A percentile compares a stretch with the other conserved stretches of the same genome.
Conservation (phyloP, 1,140 invertebrate genomes). For the Archegozetes longisetosus region DNA sequence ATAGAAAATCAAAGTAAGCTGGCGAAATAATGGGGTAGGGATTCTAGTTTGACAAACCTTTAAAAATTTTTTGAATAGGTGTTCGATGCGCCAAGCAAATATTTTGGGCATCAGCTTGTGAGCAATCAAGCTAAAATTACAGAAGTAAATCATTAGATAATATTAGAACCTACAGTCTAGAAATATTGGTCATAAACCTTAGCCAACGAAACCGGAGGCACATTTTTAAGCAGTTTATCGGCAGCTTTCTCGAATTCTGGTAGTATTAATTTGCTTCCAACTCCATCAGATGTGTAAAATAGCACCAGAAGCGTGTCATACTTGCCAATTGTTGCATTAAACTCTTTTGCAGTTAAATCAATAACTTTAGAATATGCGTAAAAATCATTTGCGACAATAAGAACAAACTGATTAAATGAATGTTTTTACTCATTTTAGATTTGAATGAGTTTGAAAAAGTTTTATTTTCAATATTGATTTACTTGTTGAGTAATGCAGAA, state of each 20-base stretch:
- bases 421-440: too few relatives aligned
- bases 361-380: slow-evolving; percentile 47
- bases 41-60: too few relatives aligned
- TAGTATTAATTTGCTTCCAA: slow-evolving; percentile 90
- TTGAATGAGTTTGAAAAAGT: too few relatives aligned
- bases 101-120: slow-evolving; percentile 63
- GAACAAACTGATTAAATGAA: too few relatives aligned
- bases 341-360: slow-evolving; percentile 55
- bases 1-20: too few relatives aligned
- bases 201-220: slow-evolving; percentile 72
- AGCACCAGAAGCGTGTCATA: slow-evolving; percentile 84
- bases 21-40: too few relatives aligned
- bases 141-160: too few relatives aligned
- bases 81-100: slow-evolving; percentile 79
- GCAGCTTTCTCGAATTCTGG: slow-evolving; percentile 94
- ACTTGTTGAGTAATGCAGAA: too few relatives aligned
- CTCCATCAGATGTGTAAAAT: slow-evolving; percentile 95
- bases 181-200: too few relatives aligned
- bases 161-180: too few relatives aligned
- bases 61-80: slow-evolving; percentile 93
- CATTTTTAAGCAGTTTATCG: slow-evolving; percentile 59
- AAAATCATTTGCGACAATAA: neutral
- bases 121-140: too few relatives aligned
- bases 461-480: too few relatives aligned
- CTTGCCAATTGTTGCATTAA: slow-evolving; percentile 50